phyloP scores from a whole-genome alignment of 1,140 invertebrate species.

The Coenobita brevimanus region DNA sequence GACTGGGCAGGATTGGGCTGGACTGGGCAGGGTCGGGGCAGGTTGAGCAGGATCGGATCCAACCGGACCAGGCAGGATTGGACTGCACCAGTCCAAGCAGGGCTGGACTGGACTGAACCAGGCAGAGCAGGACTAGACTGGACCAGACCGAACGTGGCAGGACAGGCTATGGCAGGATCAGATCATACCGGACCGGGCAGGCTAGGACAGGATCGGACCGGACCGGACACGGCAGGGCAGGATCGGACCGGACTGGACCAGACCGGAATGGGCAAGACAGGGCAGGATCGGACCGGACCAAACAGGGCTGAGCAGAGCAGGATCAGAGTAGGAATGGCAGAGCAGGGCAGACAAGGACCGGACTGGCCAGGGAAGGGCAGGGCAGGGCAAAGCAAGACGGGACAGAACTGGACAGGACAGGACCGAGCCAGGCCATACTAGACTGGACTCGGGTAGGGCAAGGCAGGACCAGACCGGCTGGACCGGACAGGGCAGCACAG shows the following conservation, averaged over 20 bases:
- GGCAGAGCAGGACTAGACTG: neutral
- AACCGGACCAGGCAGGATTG: too few relatives aligned
- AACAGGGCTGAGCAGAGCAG: too few relatives aligned
- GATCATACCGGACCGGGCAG: neutral
- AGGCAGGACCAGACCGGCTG: neutral
- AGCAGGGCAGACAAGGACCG: neutral
- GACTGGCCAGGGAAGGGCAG: neutral
- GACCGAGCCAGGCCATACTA: too few relatives aligned
- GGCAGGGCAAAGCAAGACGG: neutral
- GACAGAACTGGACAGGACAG: too few relatives aligned
- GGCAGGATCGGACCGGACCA: neutral
- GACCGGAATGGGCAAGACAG: neutral
- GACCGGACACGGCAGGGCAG: neutral
- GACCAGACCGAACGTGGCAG: too few relatives aligned
- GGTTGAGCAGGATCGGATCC: too few relatives aligned
- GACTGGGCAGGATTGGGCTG: too few relatives aligned
- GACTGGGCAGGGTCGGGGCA: too few relatives aligned
- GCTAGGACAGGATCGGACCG: neutral
- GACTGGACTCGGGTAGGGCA: neutral
- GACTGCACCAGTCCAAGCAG: too few relatives aligned
- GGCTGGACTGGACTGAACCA: too few relatives aligned
- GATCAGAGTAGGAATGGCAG: neutral
- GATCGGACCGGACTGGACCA: neutral
- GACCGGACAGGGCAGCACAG: too few relatives aligned
- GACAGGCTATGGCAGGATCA: neutral